Evolutionary conservation across 2,113 vertebrate species (phyloP).

Genomic region (Salvelinus fontinalis): DNA sequence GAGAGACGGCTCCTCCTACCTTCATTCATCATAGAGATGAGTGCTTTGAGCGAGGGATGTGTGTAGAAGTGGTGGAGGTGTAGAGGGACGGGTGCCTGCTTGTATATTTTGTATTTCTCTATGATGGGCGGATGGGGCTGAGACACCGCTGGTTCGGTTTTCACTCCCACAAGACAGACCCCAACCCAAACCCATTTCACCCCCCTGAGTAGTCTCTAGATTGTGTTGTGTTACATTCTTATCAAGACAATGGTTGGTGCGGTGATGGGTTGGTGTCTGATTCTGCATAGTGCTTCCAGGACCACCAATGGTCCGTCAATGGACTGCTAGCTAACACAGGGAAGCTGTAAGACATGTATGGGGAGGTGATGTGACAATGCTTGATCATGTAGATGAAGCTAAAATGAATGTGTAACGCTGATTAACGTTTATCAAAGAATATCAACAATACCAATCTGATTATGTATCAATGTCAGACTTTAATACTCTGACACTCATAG

Average conservation of each 20-base stretch:
- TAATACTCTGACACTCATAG: not conserved
- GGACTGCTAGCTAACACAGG: conserved; percentile 31
- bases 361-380: conserved; percentile 13
- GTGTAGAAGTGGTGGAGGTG: conserved; percentile 18
- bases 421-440: not conserved
- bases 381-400: conserved; percentile 4
- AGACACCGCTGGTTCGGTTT: conserved; percentile 75
- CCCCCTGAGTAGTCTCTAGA: conserved; percentile 17
- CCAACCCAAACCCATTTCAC: conserved; percentile 15
- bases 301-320: conserved; percentile 31
- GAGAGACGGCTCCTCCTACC: not conserved
- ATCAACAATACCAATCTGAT: not conserved
- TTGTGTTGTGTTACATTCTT: no score
- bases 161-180: conserved; percentile 47
- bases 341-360: conserved; percentile 22
- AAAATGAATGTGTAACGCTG: not conserved
- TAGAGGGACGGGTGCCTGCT: conserved; percentile 47
- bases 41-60: conserved; percentile 5
- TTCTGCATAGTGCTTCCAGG: conserved; percentile 48
- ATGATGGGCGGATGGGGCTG: conserved; percentile 50
- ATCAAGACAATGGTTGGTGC: conserved; percentile 40
- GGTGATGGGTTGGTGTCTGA: conserved; percentile 61
- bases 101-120: conserved; percentile 57
- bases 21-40: conserved; percentile 19
- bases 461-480: not conserved